Evolutionary conservation across 2,888 invertebrate species (phyloP), one percentile per base, ranked within the genome.

Genomic region (Netelia fuscicornis): DNA sequence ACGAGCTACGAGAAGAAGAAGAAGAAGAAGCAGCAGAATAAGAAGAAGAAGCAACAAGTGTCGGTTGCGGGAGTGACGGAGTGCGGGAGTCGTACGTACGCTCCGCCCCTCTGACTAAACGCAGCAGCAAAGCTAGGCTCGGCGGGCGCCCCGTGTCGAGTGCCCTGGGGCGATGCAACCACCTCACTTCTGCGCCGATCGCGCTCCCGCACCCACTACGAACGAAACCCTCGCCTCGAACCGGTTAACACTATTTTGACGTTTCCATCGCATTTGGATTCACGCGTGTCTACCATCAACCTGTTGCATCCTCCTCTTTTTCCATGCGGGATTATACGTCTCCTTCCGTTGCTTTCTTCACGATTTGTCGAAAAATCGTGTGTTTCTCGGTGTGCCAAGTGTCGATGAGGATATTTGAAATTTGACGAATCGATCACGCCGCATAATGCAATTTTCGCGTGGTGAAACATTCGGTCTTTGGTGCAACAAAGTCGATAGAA

Each of bases 151-250:
- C 84, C 82, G 84, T 82, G 87, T 86, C 83, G 85, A 86, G 86
- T 91, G 91, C 91, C 91, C 90, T 83, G 90, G 88, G 90, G 91
- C 90, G 88, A 91, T 90, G 88, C 92, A 92, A 92, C 92, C 92
- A 92, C 91, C 92, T 92, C 93, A 92, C 92, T 93, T 91, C 90
- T 90, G 91, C 89, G 90, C 89, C 89, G 91, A 92, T 91, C 92
- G 92, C 90, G 91, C 90, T 86, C 72, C 84, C 76, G 84, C 81
- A 87, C 80, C 75, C 86, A 82, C 83, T 80, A 42, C 11, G 62
- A 48, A 74, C 76, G 42, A 68, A 71, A 48, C 11, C 44, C 54
- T 30, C 25, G 17, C 44, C 52, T 20, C 20, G 74, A 65, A 77
- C 76, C 84, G 76, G 72, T 81, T 71, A 25, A 71, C 25, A 42